Percentiles rank a stretch among this genome's conserved stretches.
phyloP scores from a whole-genome alignment of 2,113 vertebrate genomes.

The Vimba vimba region DNA sequence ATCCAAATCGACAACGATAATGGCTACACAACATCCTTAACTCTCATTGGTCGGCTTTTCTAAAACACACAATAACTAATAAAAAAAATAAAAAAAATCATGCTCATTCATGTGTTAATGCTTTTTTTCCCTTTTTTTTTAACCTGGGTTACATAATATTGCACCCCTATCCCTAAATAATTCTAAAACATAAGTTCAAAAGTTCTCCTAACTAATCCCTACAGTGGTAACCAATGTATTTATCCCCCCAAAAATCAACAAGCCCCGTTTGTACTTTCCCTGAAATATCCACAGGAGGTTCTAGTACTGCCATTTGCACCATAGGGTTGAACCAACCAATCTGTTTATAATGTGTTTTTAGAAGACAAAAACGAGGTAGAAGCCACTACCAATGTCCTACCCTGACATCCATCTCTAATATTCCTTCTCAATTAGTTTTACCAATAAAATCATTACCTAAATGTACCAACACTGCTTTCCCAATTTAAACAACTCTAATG shows the following conservation, averaged over 20 bases:
- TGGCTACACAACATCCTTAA: too few species aligned
- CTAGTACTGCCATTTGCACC: slow-evolving; percentile 7
- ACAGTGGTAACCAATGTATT: not conserved
- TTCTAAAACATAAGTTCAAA: not conserved
- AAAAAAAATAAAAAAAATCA: too few species aligned
- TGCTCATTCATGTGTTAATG: too few species aligned
- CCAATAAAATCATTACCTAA: not conserved
- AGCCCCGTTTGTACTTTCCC: not conserved
- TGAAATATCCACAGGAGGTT: not conserved
- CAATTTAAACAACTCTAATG: not conserved
- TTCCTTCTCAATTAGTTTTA: not conserved
- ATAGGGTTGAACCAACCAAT: slow-evolving; percentile 3
- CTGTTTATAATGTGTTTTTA: slow-evolving; percentile 10
- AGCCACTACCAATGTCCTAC: too few species aligned
- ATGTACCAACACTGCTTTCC: not conserved
- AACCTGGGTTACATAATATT: too few species aligned
- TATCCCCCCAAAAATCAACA: not conserved
- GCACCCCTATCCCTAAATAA: not conserved
- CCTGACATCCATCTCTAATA: not conserved
- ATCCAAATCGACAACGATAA: too few species aligned
- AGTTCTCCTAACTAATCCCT: not conserved
- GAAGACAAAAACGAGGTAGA: not conserved
- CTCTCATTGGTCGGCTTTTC: too few species aligned
- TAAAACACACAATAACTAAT: too few species aligned
- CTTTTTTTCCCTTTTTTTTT: too few species aligned